These are phyloP conservation scores for Acipenser oxyrinchus DNA, from an alignment of 2,797 vertebrate species.

Conservation along the genomic window DNA sequence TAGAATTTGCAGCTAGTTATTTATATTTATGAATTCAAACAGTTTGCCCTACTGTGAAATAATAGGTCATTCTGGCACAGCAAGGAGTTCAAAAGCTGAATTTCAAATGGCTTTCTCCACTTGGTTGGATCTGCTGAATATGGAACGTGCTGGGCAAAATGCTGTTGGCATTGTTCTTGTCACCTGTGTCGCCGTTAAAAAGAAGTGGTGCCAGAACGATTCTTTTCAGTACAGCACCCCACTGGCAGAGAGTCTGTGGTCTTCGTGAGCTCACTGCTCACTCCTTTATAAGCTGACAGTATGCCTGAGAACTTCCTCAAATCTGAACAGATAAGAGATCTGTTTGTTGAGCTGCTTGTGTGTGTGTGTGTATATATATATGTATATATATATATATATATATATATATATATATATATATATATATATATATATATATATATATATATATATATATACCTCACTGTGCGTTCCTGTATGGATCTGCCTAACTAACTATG, in stretches of 20 bases:
- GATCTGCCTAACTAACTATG: neutral
- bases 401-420: no score
- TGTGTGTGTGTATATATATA: no score
- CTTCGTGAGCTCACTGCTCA: no score
- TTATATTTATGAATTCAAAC: constrained; percentile 79
- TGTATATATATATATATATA: no score
- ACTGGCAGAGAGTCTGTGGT: constrained; percentile 23
- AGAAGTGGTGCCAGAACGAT: constrained; percentile 44
- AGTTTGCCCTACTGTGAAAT: constrained; percentile 70
- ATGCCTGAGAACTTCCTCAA: no score
- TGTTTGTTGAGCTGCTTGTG: no score
- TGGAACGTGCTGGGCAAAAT: constrained; percentile 44
- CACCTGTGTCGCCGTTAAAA: constrained; percentile 53
- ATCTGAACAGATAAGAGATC: no score
- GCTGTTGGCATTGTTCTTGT: constrained; percentile 54
- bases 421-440: no score
- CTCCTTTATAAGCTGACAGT: no score
- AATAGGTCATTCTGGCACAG: constrained; percentile 70
- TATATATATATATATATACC: neutral
- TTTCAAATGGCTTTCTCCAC: constrained; percentile 65
- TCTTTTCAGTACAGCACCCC: constrained; percentile 38
- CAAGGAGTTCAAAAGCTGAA: constrained; percentile 66
- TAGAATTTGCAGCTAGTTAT: constrained; percentile 58
- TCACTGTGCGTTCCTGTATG: neutral
- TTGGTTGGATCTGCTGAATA: constrained; percentile 61